phyloP scores from a whole-genome alignment of 2,888 invertebrate genomes.

The Amiota communis region DNA sequence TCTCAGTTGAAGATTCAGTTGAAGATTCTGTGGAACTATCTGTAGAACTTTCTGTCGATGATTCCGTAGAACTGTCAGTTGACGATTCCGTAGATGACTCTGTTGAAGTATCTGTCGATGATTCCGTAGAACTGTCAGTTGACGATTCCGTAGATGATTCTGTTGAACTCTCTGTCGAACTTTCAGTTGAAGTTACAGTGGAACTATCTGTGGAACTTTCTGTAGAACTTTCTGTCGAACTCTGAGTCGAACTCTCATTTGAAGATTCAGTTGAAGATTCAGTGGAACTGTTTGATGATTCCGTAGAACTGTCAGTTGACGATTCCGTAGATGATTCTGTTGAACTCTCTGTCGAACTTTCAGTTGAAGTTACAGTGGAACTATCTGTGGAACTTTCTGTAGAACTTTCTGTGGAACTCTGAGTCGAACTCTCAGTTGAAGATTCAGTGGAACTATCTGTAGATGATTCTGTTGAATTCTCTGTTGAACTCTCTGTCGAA shows the following conservation, averaged over 20 bases:
- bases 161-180: neutral
- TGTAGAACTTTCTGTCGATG: neutral
- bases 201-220: neutral
- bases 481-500: neutral
- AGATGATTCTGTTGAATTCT: neutral
- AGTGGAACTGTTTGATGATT: neutral
- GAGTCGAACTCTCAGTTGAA: neutral
- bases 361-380: neutral
- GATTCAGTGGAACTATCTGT: neutral
- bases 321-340: neutral
- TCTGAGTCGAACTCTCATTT: neutral
- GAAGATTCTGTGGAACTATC: neutral
- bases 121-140: neutral
- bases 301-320: neutral
- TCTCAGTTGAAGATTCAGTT: neutral
- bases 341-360: neutral
- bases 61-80: too few species aligned
- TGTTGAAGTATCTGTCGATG: neutral
- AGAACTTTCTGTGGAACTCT: neutral
- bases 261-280: constrained; percentile 6
- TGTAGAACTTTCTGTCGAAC: constrained; percentile 16
- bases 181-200: neutral
- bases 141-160: neutral
- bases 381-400: neutral
- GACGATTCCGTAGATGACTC: neutral